These are phyloP conservation scores for Spatula clypeata DNA, from an alignment of 2,797 vertebrate genomes.

Conservation along the genomic window DNA sequence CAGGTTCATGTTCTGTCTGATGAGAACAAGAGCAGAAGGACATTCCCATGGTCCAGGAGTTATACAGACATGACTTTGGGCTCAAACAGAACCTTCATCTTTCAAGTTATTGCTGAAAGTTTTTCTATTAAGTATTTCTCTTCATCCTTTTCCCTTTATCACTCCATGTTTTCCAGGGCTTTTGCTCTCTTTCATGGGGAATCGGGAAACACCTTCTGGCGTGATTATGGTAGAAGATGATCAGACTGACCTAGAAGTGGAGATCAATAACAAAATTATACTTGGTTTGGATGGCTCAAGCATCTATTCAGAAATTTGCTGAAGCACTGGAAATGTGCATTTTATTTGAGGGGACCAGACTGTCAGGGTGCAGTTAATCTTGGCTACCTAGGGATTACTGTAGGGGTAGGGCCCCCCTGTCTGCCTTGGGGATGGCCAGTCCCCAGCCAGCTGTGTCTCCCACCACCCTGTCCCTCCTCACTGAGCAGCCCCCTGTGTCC, in stretches of 20 bases:
- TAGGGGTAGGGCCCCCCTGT: not conserved
- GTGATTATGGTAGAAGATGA: not conserved
- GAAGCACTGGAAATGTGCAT: not conserved
- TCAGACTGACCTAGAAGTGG: not conserved
- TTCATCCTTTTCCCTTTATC: not conserved
- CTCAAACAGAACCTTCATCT: fast-evolving
- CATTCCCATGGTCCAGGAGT: not conserved
- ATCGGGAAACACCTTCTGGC: not conserved
- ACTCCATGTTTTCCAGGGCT: fast-evolving
- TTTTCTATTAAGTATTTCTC: not conserved
- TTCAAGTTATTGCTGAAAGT: not conserved
- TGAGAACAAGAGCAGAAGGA: not conserved
- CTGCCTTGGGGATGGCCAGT: fast-evolving
- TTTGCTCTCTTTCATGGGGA: not conserved
- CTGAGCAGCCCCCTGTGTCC: fast-evolving
- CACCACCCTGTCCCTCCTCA: not conserved
- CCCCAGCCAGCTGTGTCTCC: not conserved
- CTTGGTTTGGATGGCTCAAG: not conserved
- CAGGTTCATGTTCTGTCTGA: not conserved
- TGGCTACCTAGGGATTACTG: not conserved
- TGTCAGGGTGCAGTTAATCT: not conserved
- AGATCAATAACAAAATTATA: fast-evolving
- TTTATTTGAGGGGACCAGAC: not conserved
- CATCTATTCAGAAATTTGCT: not conserved
- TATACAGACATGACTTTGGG: not conserved